Evolutionary conservation across 2,113 vertebrate species (phyloP), one percentile per base, ranked within the genome.

Genomic region (Gnathonemus echidnorhynchus): DNA sequence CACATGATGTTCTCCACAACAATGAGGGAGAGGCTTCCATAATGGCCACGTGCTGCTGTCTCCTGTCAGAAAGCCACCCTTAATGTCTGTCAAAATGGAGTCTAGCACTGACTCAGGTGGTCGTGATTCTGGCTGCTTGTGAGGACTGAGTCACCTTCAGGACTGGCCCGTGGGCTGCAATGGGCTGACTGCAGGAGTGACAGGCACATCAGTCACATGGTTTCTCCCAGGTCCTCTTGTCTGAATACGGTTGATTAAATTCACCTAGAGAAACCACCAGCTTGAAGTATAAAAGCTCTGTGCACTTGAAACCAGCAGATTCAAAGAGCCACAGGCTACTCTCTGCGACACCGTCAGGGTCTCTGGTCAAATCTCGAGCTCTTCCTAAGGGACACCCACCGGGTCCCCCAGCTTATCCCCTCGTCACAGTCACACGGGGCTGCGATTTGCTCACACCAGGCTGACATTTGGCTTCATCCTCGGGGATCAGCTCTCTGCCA

Each of bases 61-160:
- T 13, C 15, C 24, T 49, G 24, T 27, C 24, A 50, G 48, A 86
- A 27, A 27, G 84, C 84, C 46, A 49, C 27, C 5, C 21, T 50
- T 86, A 86, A 86, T 48, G 46, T 85, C 83, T 85, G 46, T 86
- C 48, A 80, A 80, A 42, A 80, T 35, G 74, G n/a, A 39, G 70
- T 80, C 74, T 80, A 13, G 15, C 74, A 80, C 70, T 39, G 70
- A 77, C 35, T 80, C 74, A 42, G 35, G 31, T 80, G 31, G 74
- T 80, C 48, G 45, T 49, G 45, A 48, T 85, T 48, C 39, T 24
- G 45, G 24, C 3, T 3, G 46, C 10, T 21, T 21, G 83, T n/a
- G 83, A 85, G 27, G 62, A 48, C 39, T 85, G 39, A n/a, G 24
- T 86, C 45, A 86, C 48, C 21, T 45, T 85, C 17, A 50, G 48